phyloP scores from a whole-genome alignment of 2,797 vertebrate species.

The Poecilia gillii region DNA sequence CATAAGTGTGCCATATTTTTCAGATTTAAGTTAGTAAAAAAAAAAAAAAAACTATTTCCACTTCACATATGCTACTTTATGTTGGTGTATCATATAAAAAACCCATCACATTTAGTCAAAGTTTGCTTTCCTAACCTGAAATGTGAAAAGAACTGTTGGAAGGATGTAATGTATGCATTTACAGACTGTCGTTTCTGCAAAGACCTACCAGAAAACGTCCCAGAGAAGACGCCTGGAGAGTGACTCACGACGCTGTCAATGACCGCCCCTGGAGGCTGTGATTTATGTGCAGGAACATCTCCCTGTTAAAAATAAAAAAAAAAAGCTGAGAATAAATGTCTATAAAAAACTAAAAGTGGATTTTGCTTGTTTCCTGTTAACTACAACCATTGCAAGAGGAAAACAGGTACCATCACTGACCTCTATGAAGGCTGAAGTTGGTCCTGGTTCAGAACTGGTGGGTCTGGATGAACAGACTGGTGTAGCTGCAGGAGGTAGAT shows the following conservation, averaged over 20 bases:
- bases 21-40: background rate
- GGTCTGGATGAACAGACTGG: slow-evolving; percentile 30
- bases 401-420: slow-evolving; percentile 66
- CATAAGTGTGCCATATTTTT: background rate
- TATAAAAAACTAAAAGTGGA: background rate
- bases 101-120: background rate
- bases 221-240: slow-evolving; percentile 93
- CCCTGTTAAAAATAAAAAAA: slow-evolving; percentile 70
- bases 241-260: slow-evolving; percentile 95
- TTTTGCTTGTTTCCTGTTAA: background rate
- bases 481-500: slow-evolving; percentile 55
- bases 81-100: background rate
- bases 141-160: background rate
- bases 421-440: slow-evolving; percentile 82
- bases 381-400: background rate
- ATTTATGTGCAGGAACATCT: slow-evolving; percentile 69
- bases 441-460: slow-evolving; percentile 23
- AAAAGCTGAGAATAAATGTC: background rate
- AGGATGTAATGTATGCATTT: background rate
- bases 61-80: background rate
- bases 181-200: background rate
- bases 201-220: slow-evolving; percentile 91
- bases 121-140: background rate
- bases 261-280: slow-evolving; percentile 89
- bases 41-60: background rate